These are phyloP conservation scores for Drosophila jambulina DNA, from an alignment of 1,140 invertebrate species.

Conservation along the genomic window DNA sequence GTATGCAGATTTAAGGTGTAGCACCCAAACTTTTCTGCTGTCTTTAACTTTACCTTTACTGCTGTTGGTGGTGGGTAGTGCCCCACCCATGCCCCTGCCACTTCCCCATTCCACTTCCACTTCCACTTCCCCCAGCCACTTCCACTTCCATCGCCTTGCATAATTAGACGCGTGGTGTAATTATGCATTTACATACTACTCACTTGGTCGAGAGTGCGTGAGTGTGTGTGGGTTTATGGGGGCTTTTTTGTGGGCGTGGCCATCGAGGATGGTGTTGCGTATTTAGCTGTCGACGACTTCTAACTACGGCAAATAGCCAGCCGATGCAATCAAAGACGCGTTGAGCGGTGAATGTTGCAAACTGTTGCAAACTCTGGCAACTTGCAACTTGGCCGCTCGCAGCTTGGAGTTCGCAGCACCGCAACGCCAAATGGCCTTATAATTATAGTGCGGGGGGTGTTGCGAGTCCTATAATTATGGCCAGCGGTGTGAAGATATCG, in stretches of 20 bases:
- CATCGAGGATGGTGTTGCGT: constrained; percentile 42
- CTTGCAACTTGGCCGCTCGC: constrained; percentile 1
- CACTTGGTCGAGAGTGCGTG: constrained; percentile 26
- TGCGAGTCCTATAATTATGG: constrained; percentile 55
- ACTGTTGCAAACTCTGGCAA: constrained; percentile 43
- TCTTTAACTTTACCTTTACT: constrained; percentile 19
- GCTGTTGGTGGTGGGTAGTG: constrained; percentile 14
- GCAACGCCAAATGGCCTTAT: constrained; percentile 61
- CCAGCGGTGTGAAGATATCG: constrained; percentile 40
- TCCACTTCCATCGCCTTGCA: constrained; percentile 35
- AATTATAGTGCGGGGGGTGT: constrained; percentile 39
- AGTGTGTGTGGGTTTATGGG: constrained; percentile 19
- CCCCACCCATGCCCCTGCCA: constrained; percentile 9
- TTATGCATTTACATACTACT: constrained; percentile 51
- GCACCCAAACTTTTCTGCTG: constrained; percentile 9
- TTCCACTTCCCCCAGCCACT: constrained; percentile 17
- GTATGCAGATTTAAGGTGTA: background rate
- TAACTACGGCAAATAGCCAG: constrained; percentile 24
- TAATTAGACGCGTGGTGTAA: constrained; percentile 78
- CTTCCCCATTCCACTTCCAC: constrained; percentile 4
- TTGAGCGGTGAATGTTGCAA: constrained; percentile 49
- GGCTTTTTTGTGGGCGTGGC: constrained; percentile 62
- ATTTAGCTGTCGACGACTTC: constrained; percentile 47
- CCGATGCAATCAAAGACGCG: constrained; percentile 55
- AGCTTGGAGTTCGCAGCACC: constrained; percentile 11